Percentiles rank a stretch among this genome's conserved stretches.
Evolutionary conservation across 2,113 vertebrate genomes (phyloP).

Genomic region (Pelobates fuscus): DNA sequence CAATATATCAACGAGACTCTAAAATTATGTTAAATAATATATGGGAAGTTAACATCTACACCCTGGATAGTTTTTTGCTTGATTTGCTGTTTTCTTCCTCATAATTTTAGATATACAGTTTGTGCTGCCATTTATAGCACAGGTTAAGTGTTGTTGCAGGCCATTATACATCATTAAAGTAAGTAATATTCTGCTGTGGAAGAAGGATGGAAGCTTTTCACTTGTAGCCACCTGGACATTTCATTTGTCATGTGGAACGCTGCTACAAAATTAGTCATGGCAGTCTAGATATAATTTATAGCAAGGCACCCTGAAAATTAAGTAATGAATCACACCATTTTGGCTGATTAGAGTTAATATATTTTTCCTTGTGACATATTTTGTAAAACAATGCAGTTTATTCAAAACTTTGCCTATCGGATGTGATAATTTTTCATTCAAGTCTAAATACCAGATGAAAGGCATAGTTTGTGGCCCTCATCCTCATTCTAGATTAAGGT

Average conservation of each 20-base stretch:
- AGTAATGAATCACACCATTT: constrained; percentile 76
- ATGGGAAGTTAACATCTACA: constrained; percentile 69
- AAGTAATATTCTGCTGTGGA: constrained; percentile 81
- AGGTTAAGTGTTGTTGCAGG: constrained; percentile 94
- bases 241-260: constrained; percentile 75
- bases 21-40: constrained; percentile 67
- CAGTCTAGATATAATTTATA: constrained; percentile 73
- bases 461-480: too few relatives aligned
- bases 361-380: constrained; percentile 71
- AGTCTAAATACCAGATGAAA: constrained; percentile 42
- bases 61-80: constrained; percentile 65
- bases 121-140: constrained; percentile 77
- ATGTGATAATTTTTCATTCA: constrained; percentile 61
- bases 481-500: too few relatives aligned
- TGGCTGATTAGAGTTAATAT: constrained; percentile 74
- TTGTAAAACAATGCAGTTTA: constrained; percentile 72
- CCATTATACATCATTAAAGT: constrained; percentile 94
- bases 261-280: constrained; percentile 73
- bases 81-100: constrained; percentile 74
- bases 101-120: constrained; percentile 72
- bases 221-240: constrained; percentile 75
- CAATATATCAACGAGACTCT: constrained; percentile 66
- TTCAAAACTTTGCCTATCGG: constrained; percentile 67
- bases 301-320: constrained; percentile 69
- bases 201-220: constrained; percentile 85